A percentile compares a stretch with the other conserved stretches of the same genome.
Conservation (phyloP, 1,140 invertebrate genomes). For the Lucilia sericata region DNA sequence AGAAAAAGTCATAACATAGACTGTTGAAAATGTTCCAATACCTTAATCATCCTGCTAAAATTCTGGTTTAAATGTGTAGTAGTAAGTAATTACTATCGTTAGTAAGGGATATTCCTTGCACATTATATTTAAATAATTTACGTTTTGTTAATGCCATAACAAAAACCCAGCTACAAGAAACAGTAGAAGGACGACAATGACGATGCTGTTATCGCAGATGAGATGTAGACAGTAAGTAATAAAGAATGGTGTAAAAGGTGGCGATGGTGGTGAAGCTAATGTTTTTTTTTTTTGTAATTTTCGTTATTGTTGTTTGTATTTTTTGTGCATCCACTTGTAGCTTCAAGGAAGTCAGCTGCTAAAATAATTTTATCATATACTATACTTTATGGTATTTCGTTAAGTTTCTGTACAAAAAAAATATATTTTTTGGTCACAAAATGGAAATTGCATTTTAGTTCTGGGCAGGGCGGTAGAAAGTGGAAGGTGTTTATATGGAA, state of each 20-base stretch:
- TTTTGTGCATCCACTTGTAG: slow-evolving; percentile 38
- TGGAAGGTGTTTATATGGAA: no score
- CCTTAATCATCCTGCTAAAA: no score
- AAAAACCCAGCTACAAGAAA: slow-evolving; percentile 14
- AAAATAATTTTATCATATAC: not conserved
- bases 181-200: not conserved
- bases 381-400: not conserved
- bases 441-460: not conserved
- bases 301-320: not conserved
- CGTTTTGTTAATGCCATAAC: not conserved
- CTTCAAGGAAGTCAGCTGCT: slow-evolving; percentile 24
- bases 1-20: no score
- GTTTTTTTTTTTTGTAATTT: no score
- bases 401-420: not conserved
- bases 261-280: no score
- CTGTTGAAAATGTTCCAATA: no score
- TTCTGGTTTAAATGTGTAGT: no score
- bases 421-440: not conserved
- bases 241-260: not conserved
- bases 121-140: not conserved
- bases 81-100: no score
- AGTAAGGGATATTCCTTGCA: no score
- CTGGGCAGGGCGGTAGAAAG: not conserved
- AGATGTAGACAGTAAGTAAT: not conserved
- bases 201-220: not conserved